Evolutionary conservation across 1,140 invertebrate species (phyloP), one percentile per base, ranked within the genome.

Genomic region (Anastrepha obliqua): DNA sequence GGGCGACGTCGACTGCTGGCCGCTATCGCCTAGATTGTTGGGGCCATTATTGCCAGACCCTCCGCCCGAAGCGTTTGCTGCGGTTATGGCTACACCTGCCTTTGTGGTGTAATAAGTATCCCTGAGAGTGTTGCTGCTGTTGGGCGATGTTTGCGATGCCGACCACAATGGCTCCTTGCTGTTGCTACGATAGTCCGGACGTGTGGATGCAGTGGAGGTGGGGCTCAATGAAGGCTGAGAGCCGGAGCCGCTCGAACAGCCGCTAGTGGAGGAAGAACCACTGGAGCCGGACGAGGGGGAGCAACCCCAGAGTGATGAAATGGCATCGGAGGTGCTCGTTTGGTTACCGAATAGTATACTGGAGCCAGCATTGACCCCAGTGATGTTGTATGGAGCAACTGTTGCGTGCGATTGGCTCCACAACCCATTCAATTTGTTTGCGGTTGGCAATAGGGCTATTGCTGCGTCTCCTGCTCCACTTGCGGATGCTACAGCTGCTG

Each of bases 161-260:
- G 89, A 86, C 90, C 93, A 92, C 29, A 93, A 89, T 87, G 91
- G 89, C 88, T 93, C 93, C 88, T 93, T 93, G 90, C 92, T 90
- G 88, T 92, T 15, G 42, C 42, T 47, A 55, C 89, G 90, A 87
- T 88, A 87, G 81, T 89, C 86, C 7, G 88, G 87, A 13, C 81
- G 81, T 4, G 78, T 62, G 2, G 86, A 88, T 58, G 88, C 86
- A 6, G 89, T 90, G 58, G 90, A 91, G 55, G 90, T 93, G 42
- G 92, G 92, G 87, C 92, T 93, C 6, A 93, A 70, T 74, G 92
- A 93, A 15, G 91, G 90, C 87, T 93, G 92, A 17, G 92, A 93
- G 20, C 90, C 90, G 47, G 90, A 91, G 87, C 91, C 91, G 47
- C 90, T 91, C 8, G 91, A 91, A 88, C 92, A 93, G 85, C 91